These are phyloP conservation scores for Hermaeophaga mercurialis DNA, from an alignment of 2,888 invertebrate genomes.

Conservation along the genomic window DNA sequence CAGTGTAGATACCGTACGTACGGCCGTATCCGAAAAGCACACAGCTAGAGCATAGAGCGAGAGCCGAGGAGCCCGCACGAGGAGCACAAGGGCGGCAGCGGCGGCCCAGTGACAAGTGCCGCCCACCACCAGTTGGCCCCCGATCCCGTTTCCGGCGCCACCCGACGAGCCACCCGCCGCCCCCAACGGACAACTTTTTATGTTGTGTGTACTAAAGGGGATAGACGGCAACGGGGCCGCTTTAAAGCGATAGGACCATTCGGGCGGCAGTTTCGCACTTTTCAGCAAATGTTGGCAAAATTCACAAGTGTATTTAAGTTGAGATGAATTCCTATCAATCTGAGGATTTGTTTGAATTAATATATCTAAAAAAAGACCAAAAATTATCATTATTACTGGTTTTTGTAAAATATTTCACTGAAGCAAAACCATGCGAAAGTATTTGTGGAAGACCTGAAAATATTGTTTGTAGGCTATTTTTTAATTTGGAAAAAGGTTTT, in stretches of 20 bases:
- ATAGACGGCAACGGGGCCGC: constrained; percentile 38
- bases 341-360: no score
- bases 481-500: no score
- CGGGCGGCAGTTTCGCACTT: background rate
- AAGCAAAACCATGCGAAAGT: no score
- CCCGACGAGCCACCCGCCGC: constrained; percentile 47
- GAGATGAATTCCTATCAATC: no score
- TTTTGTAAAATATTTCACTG: no score
- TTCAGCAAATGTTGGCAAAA: no score
- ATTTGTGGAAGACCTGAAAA: no score
- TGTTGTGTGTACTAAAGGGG: constrained; percentile 57
- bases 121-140: constrained; percentile 43
- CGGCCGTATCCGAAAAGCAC: constrained; percentile 6
- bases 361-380: no score
- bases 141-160: constrained; percentile 39
- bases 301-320: no score
- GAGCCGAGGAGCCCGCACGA: constrained; percentile 26
- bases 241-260: constrained; percentile 40
- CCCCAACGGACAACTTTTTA: constrained; percentile 57
- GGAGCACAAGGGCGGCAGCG: constrained; percentile 19
- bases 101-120: constrained; percentile 54
- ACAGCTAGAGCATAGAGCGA: constrained; percentile 15
- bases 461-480: no score
- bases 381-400: no score
- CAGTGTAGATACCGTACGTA: no score